Conservation (phyloP, 2,113 vertebrate genomes). For the Poeciliopsis occidentalis region DNA sequence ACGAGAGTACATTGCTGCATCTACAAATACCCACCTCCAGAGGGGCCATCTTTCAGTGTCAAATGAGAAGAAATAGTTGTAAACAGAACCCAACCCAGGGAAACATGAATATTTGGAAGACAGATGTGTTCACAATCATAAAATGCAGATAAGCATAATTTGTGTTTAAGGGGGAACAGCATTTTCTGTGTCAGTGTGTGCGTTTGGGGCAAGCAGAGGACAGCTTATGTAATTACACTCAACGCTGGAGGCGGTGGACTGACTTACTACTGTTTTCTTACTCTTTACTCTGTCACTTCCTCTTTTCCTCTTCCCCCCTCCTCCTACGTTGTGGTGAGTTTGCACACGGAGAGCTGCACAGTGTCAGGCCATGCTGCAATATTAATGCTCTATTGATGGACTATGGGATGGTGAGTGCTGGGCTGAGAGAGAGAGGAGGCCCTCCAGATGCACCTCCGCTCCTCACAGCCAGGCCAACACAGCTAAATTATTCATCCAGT, state of each 20-base stretch:
- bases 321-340: slow-evolving; percentile 49
- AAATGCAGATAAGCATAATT: slow-evolving; percentile 36
- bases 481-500: slow-evolving; percentile 80
- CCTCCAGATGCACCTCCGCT: slow-evolving; percentile 75
- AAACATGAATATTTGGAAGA: slow-evolving; percentile 36
- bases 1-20: slow-evolving; percentile 41
- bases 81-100: slow-evolving; percentile 36
- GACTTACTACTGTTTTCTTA: slow-evolving; percentile 37
- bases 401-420: slow-evolving; percentile 72
- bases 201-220: slow-evolving; percentile 31
- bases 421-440: slow-evolving; percentile 64
- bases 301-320: slow-evolving; percentile 9
- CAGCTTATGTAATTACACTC: slow-evolving; percentile 52
- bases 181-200: slow-evolving; percentile 21
- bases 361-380: slow-evolving; percentile 72
- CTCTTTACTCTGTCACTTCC: neutral
- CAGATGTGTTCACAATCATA: slow-evolving; percentile 41
- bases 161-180: slow-evolving; percentile 30
- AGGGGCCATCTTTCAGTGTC: slow-evolving; percentile 29
- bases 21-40: slow-evolving; percentile 35
- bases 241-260: slow-evolving; percentile 33
- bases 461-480: slow-evolving; percentile 68
- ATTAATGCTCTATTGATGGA: slow-evolving; percentile 82
- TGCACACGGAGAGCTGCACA: slow-evolving; percentile 55
- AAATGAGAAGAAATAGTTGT: slow-evolving; percentile 38